Percentiles rank a stretch among this genome's conserved stretches.
Conservation (phyloP, 1,140 invertebrate genomes). For the Rhagoletis pomonella region DNA sequence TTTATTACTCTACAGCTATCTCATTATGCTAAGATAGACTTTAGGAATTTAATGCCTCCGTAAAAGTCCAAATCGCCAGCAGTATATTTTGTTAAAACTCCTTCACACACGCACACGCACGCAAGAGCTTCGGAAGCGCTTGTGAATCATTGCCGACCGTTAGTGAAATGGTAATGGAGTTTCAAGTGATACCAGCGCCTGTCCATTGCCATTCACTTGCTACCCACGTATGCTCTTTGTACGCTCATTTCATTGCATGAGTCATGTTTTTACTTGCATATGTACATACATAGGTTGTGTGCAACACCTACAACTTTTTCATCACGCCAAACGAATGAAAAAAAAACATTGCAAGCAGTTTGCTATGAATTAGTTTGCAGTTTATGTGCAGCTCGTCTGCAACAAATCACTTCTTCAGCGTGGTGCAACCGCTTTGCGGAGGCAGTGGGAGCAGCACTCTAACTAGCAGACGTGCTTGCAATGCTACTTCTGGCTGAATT, state of each 20-base stretch:
- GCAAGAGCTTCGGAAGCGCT: not conserved
- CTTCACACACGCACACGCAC: not conserved
- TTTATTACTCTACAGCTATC: not conserved
- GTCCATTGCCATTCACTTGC: not conserved
- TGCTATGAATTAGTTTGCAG: slow-evolving; percentile 39
- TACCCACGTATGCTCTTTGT: not conserved
- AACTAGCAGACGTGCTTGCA: not conserved
- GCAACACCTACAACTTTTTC: slow-evolving; percentile 13
- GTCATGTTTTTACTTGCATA: not conserved
- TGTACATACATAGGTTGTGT: too few relatives aligned
- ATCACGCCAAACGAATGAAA: not conserved
- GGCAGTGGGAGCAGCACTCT: too few relatives aligned
- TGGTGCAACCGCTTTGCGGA: slow-evolving; percentile 13
- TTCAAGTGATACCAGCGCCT: not conserved
- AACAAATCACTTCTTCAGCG: slow-evolving; percentile 4
- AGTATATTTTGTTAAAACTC: not conserved
- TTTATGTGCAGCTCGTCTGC: slow-evolving; percentile 18
- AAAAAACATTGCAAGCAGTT: not conserved
- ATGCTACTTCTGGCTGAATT: not conserved
- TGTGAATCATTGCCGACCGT: not conserved
- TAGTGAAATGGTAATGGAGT: too few relatives aligned
- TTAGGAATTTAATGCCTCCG: not conserved
- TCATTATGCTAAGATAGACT: slow-evolving; percentile 29
- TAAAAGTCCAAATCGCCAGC: slow-evolving; percentile 5
- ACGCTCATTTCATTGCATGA: slow-evolving; percentile 28